These are phyloP conservation scores for Entomobrya multifasciata DNA, from an alignment of 2,888 invertebrate species.

Conservation along the genomic window DNA sequence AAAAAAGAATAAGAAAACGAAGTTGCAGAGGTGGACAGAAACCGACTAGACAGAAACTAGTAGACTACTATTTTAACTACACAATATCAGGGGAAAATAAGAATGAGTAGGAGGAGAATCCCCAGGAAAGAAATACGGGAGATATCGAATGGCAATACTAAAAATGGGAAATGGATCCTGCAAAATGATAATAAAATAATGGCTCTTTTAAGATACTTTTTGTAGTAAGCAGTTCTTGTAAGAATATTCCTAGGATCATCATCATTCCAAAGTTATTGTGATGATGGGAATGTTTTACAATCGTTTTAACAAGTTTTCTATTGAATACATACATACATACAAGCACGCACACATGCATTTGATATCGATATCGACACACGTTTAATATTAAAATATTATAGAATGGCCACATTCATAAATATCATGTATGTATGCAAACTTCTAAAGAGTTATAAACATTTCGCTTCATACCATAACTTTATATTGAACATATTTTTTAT, in stretches of 20 bases:
- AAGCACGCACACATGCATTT: not conserved
- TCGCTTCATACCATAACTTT: too few relatives aligned
- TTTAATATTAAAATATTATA: not conserved
- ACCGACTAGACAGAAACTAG: not conserved
- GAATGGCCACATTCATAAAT: too few relatives aligned
- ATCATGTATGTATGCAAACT: slow-evolving; percentile 32
- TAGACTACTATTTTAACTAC: slow-evolving; percentile 39
- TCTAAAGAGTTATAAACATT: too few relatives aligned
- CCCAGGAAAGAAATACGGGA: slow-evolving; percentile 2
- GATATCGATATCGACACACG: not conserved
- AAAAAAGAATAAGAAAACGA: slow-evolving; percentile 36
- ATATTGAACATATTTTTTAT: too few relatives aligned
- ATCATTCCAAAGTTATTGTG: slow-evolving; percentile 51
- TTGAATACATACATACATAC: slow-evolving; percentile 34
- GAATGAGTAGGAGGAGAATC: slow-evolving; percentile 38
- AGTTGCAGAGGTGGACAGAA: slow-evolving; percentile 62
- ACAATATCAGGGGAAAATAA: slow-evolving; percentile 43
- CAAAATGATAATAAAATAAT: slow-evolving; percentile 67
- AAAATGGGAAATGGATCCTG: slow-evolving; percentile 48
- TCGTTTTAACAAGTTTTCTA: slow-evolving; percentile 5
- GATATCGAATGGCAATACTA: slow-evolving; percentile 52
- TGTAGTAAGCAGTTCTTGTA: slow-evolving; percentile 51
- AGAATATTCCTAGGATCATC: slow-evolving; percentile 49
- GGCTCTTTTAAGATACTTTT: slow-evolving; percentile 52
- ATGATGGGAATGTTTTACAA: slow-evolving; percentile 43